Conservation (phyloP, 1,140 invertebrate species). For the Eufriesea mexicana region DNA sequence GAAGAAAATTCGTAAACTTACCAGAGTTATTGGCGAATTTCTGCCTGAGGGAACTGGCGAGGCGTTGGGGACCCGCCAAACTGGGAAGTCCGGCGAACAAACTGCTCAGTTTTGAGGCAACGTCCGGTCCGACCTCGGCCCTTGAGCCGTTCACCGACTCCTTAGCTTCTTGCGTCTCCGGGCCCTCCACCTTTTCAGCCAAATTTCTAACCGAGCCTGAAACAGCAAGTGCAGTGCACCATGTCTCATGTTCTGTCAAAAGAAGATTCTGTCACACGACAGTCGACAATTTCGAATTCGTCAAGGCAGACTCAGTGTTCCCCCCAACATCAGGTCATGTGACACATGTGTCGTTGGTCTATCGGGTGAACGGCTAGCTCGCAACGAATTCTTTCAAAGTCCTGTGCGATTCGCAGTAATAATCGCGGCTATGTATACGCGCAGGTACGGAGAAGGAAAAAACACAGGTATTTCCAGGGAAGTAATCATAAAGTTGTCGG, state of each 20-base stretch:
- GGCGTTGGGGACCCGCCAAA: constrained; percentile 80
- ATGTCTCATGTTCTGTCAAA: background rate
- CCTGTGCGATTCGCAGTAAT: too few species aligned
- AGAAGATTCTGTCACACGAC: too few species aligned
- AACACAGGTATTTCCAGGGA: background rate
- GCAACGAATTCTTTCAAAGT: too few species aligned
- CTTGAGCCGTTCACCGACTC: constrained; percentile 81
- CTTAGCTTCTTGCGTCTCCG: constrained; percentile 76
- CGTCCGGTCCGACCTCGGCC: constrained; percentile 76
- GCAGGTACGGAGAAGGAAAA: background rate
- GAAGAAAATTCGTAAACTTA: constrained; percentile 70
- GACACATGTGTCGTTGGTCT: too few species aligned
- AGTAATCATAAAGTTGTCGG: constrained; percentile 8
- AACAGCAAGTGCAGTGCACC: background rate
- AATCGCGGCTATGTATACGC: too few species aligned
- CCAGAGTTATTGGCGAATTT: constrained; percentile 80
- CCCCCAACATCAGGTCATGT: too few species aligned
- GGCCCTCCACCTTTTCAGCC: constrained; percentile 82
- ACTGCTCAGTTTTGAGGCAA: constrained; percentile 77
- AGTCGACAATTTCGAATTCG: too few species aligned
- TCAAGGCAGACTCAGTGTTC: too few species aligned
- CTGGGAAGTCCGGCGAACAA: constrained; percentile 79
- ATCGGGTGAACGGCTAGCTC: too few species aligned
- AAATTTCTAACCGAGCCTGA: constrained; percentile 78
- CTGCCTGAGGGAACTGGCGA: constrained; percentile 79